These are phyloP conservation scores for Caretta caretta DNA, from an alignment of 2,113 vertebrate species.

Conservation along the genomic window DNA sequence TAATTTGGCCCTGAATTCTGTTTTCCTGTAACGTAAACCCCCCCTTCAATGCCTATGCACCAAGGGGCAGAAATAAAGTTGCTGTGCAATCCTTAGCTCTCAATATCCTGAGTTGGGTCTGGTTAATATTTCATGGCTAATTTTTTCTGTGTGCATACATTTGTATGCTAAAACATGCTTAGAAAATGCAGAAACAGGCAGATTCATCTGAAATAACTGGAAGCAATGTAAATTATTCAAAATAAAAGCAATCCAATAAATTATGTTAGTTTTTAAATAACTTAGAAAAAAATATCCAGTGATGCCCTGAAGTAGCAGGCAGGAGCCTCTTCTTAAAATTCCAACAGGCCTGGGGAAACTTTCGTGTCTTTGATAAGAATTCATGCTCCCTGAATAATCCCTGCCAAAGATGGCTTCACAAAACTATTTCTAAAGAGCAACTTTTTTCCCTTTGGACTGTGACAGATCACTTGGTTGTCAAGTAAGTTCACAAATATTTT, in stretches of 20 bases:
- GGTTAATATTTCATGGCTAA: slow-evolving; percentile 28
- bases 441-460: neutral
- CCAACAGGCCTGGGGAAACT: neutral
- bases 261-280: neutral
- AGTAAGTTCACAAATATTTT: neutral
- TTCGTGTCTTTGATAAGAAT: neutral
- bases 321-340: neutral
- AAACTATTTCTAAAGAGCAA: neutral
- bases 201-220: slow-evolving; percentile 10
- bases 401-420: neutral
- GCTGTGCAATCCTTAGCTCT: neutral
- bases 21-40: neutral
- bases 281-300: neutral
- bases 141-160: slow-evolving; percentile 3
- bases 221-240: slow-evolving; percentile 43
- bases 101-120: neutral
- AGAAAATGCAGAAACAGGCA: slow-evolving; percentile 34
- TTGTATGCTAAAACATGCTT: slow-evolving; percentile 28
- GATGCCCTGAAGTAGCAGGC: neutral
- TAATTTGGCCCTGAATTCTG: neutral
- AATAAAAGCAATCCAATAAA: slow-evolving; percentile 42
- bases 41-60: neutral
- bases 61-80: neutral
- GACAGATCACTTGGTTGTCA: neutral
- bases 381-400: neutral